Percentiles rank a stretch among this genome's conserved stretches.
phyloP scores from a whole-genome alignment of 2,888 invertebrate genomes.

The Dioctria linearis region DNA sequence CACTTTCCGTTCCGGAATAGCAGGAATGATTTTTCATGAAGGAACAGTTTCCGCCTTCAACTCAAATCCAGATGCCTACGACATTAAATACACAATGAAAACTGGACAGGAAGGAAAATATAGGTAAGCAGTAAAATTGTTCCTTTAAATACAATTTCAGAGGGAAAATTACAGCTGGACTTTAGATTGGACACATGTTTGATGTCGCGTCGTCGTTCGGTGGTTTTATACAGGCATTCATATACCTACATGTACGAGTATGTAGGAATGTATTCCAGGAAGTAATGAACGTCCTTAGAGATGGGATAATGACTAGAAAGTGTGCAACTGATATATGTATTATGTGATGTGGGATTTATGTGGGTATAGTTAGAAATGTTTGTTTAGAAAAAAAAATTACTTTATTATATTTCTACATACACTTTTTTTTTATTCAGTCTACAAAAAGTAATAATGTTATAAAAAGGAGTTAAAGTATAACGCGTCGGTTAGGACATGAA shows the following conservation, averaged over 20 bases:
- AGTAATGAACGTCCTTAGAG: not conserved
- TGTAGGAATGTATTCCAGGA: too few relatives aligned
- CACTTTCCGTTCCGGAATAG: not conserved
- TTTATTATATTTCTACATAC: too few relatives aligned
- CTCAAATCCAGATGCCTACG: not conserved
- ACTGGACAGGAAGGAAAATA: not conserved
- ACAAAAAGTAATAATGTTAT: too few relatives aligned
- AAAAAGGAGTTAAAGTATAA: too few relatives aligned
- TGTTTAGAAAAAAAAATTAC: too few relatives aligned
- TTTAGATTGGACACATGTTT: not conserved
- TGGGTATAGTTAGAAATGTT: too few relatives aligned
- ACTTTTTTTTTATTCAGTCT: too few relatives aligned
- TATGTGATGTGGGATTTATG: not conserved
- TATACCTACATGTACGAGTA: not conserved
- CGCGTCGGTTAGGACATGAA: too few relatives aligned
- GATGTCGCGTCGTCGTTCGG: not conserved
- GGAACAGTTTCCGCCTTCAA: not conserved
- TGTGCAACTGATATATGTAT: not conserved
- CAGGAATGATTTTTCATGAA: not conserved
- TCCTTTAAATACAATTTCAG: not conserved
- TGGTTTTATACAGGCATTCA: not conserved
- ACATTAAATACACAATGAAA: not conserved
- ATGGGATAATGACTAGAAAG: not conserved
- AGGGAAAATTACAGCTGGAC: not conserved
- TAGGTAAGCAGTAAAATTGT: not conserved